Conservation (phyloP, 2,888 invertebrate genomes). For the Amphipoea oculea region DNA sequence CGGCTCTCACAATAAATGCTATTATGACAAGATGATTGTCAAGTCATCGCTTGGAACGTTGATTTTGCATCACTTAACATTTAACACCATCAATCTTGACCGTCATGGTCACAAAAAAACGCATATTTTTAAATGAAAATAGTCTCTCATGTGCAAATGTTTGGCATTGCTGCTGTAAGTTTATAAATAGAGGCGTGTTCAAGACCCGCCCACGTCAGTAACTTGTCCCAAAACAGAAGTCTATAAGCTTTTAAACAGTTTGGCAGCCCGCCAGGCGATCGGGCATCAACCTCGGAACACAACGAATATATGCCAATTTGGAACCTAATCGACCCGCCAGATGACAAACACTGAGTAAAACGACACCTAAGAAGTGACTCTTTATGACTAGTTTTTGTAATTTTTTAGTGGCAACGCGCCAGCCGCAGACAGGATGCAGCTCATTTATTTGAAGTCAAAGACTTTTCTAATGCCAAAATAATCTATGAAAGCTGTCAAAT, state of each 20-base stretch:
- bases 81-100: slow-evolving; percentile 32
- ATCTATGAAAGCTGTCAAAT: slow-evolving; percentile 66
- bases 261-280: slow-evolving; percentile 81
- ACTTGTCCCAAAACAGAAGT: slow-evolving; percentile 68
- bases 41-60: slow-evolving; percentile 23
- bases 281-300: slow-evolving; percentile 82
- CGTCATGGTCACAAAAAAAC: slow-evolving; percentile 5
- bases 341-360: slow-evolving; percentile 69
- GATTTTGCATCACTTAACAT: slow-evolving; percentile 39
- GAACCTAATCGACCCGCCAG: slow-evolving; percentile 65
- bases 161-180: slow-evolving; percentile 40
- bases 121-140: background rate
- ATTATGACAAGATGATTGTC: slow-evolving; percentile 7
- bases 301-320: slow-evolving; percentile 70
- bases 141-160: slow-evolving; percentile 23
- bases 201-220: slow-evolving; percentile 59
- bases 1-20: background rate
- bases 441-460: slow-evolving; percentile 65
- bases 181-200: slow-evolving; percentile 40
- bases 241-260: slow-evolving; percentile 81
- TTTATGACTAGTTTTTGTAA: slow-evolving; percentile 61
- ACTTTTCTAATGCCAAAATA: slow-evolving; percentile 65
- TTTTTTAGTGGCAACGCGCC: slow-evolving; percentile 64
- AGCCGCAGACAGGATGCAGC: slow-evolving; percentile 63
- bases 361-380: slow-evolving; percentile 64